Conservation (phyloP, 2,797 vertebrate species). For the Chromis chromis region DNA sequence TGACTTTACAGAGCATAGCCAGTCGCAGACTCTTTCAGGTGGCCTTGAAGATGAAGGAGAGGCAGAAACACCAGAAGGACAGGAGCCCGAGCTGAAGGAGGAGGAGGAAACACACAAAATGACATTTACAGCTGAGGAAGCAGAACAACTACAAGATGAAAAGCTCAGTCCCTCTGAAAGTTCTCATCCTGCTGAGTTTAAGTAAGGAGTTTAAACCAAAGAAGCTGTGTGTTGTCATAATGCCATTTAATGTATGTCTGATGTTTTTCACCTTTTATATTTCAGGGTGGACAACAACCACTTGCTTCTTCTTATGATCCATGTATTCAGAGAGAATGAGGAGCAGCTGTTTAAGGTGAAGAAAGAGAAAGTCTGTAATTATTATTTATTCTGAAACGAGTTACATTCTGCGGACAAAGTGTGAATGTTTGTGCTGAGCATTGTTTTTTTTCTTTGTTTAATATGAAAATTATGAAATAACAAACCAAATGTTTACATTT, state of each 20-base stretch:
- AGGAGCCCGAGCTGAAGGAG: constrained; percentile 61
- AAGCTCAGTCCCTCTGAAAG: constrained; percentile 82
- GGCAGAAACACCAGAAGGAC: constrained; percentile 70
- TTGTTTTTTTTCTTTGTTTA: background rate
- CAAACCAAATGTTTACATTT: too few species aligned
- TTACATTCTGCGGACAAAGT: background rate
- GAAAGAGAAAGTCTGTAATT: background rate
- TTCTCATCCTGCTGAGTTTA: constrained; percentile 93
- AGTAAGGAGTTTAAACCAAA: constrained; percentile 78
- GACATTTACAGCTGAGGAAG: constrained; percentile 15
- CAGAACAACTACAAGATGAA: constrained; percentile 81
- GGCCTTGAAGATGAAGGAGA: constrained; percentile 88
- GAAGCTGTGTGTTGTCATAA: background rate
- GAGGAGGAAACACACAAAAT: constrained; percentile 20
- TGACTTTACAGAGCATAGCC: constrained; percentile 94
- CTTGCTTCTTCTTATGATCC: constrained; percentile 96
- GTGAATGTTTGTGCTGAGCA: background rate
- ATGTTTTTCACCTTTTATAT: constrained; percentile 35
- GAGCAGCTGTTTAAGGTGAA: constrained; percentile 96
- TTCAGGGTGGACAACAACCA: constrained; percentile 98
- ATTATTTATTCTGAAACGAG: background rate
- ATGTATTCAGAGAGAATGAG: constrained; percentile 97
- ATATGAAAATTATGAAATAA: too few species aligned
- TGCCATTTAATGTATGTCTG: constrained; percentile 3
- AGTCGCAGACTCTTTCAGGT: constrained; percentile 91